Conservation (phyloP, 2,113 vertebrate species). For the Cyprinodon tularosa region DNA sequence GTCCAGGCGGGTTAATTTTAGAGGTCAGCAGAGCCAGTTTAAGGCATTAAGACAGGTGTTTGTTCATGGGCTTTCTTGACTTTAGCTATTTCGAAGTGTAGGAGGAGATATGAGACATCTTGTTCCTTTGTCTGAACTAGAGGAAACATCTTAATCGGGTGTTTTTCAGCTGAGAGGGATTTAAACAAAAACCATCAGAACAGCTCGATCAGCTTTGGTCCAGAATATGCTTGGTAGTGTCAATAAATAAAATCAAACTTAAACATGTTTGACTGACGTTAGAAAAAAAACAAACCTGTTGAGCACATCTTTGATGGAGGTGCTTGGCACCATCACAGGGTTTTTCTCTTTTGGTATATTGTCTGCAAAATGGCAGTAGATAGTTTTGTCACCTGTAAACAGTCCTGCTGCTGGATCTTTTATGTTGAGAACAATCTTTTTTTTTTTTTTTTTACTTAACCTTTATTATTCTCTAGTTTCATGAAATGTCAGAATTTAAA, state of each 20-base stretch:
- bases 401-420: neutral
- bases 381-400: neutral
- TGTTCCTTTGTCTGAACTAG: constrained; percentile 32
- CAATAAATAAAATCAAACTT: constrained; percentile 47
- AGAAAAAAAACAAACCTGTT: constrained; percentile 52
- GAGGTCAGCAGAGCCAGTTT: constrained; percentile 71
- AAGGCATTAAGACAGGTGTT: constrained; percentile 47
- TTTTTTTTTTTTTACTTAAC: neutral
- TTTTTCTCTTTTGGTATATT: neutral
- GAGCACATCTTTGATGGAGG: constrained; percentile 12
- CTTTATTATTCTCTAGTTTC: neutral
- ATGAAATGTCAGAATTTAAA: neutral
- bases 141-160: neutral
- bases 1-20: constrained; percentile 57
- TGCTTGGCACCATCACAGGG: neutral
- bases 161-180: constrained; percentile 12
- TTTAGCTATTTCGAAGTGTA: constrained; percentile 48
- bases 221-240: constrained; percentile 41
- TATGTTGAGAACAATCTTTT: neutral
- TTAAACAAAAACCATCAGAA: constrained; percentile 23
- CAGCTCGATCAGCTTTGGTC: constrained; percentile 38
- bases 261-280: constrained; percentile 28
- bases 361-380: neutral
- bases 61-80: constrained; percentile 51
- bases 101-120: constrained; percentile 34